phyloP scores from a whole-genome alignment of 1,140 invertebrate species.

The Nephila pilipes region DNA sequence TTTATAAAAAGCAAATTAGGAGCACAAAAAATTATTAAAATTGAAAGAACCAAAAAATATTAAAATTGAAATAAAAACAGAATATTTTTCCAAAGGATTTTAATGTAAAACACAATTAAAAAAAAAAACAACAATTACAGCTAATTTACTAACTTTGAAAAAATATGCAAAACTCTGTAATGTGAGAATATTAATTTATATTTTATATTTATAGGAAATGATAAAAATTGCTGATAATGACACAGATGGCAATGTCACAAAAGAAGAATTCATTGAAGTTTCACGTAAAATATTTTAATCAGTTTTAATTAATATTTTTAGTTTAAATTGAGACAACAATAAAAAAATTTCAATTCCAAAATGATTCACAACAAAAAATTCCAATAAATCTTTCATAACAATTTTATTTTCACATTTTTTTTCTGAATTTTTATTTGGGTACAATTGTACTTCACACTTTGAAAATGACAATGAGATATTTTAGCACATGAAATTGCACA shows the following conservation, averaged over 20 bases:
- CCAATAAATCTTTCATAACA: not conserved
- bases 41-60: no score
- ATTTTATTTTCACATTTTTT: slow-evolving; percentile 52
- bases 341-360: not conserved
- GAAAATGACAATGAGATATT: slow-evolving; percentile 29
- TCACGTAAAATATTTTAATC: slow-evolving; percentile 62
- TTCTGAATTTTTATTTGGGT: not conserved
- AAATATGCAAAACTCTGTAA: no score
- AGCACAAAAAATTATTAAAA: no score
- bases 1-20: no score
- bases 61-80: no score
- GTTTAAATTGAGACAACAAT: not conserved
- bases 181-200: no score
- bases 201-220: slow-evolving; percentile 58
- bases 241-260: not conserved
- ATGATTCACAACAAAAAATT: not conserved
- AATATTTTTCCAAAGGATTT: no score
- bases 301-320: not conserved
- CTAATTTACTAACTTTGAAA: no score
- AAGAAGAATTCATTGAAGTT: slow-evolving; percentile 4
- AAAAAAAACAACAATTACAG: no score
- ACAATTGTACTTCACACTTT: slow-evolving; percentile 16
- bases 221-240: not conserved
- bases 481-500: slow-evolving; percentile 35
- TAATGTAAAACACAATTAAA: no score